phyloP scores from a whole-genome alignment of 2,113 vertebrate species.

The Eulacestoma nigropectus region DNA sequence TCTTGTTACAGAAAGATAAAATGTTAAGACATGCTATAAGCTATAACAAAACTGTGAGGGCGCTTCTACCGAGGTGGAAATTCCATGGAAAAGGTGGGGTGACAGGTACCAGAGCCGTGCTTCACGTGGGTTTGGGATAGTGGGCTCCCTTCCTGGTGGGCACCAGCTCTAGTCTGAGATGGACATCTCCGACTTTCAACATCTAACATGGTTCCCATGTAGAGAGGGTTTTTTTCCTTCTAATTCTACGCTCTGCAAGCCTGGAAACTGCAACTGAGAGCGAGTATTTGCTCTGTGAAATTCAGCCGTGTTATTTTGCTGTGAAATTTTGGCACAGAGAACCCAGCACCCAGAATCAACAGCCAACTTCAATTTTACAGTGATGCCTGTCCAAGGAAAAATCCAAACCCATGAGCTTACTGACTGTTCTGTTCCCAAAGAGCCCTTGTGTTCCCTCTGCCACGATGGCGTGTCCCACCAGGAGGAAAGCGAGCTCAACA shows the following conservation, averaged over 20 bases:
- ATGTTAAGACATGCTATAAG: conserved; percentile 38
- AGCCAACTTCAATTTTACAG: conserved; percentile 10
- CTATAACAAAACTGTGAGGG: conserved; percentile 41
- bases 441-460: neutral
- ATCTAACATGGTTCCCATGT: neutral
- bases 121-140: neutral
- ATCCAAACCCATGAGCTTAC: neutral
- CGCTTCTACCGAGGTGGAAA: neutral
- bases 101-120: neutral
- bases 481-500: conserved; percentile 11
- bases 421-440: neutral
- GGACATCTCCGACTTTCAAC: neutral
- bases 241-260: neutral
- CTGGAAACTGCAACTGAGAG: neutral
- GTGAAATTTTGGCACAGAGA: neutral
- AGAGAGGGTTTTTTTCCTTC: neutral
- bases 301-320: conserved; percentile 4
- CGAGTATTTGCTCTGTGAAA: neutral
- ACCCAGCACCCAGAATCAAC: neutral
- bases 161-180: neutral
- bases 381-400: neutral
- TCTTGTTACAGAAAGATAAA: conserved; percentile 58
- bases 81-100: neutral
- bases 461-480: neutral
- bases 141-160: conserved; percentile 4